These are phyloP conservation scores for Dolichopus griseipennis DNA, from an alignment of 2,888 invertebrate species.

Conservation along the genomic window DNA sequence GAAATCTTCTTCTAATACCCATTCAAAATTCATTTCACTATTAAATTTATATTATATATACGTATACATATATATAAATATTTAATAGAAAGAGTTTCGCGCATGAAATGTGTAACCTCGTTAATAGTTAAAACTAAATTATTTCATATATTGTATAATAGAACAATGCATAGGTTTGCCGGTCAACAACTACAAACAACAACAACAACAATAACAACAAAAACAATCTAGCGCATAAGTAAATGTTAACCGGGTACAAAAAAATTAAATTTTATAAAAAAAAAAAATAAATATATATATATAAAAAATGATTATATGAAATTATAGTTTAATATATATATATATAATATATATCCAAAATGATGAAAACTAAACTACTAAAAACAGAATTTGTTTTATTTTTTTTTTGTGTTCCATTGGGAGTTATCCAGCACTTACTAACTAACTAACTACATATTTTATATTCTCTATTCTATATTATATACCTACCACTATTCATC, in stretches of 20 bases:
- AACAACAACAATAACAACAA: not conserved
- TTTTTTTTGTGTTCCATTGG: conserved; percentile 20
- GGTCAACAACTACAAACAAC: not conserved
- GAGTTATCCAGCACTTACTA: conserved; percentile 15
- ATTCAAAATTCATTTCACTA: not conserved
- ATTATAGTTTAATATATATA: too few species aligned
- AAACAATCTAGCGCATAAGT: too few species aligned
- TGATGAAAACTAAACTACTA: not conserved
- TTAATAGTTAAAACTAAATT: not conserved
- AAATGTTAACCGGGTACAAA: not conserved
- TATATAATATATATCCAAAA: not conserved
- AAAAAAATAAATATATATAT: not conserved
- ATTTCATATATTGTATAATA: not conserved
- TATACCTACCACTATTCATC: not conserved
- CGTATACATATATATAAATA: not conserved
- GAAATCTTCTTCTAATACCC: not conserved
- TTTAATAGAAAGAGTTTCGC: conserved; percentile 1
- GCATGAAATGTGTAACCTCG: not conserved
- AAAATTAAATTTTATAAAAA: not conserved
- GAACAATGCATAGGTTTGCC: conserved; percentile 2
- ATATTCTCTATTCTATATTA: too few species aligned
- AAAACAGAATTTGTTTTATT: conserved; percentile 8
- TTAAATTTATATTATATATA: not conserved
- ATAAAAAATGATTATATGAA: not conserved
- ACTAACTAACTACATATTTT: too few species aligned